Evolutionary conservation across 1,140 invertebrate genomes (phyloP), one percentile per base, ranked within the genome.

Genomic region (Maniola jurtina): DNA sequence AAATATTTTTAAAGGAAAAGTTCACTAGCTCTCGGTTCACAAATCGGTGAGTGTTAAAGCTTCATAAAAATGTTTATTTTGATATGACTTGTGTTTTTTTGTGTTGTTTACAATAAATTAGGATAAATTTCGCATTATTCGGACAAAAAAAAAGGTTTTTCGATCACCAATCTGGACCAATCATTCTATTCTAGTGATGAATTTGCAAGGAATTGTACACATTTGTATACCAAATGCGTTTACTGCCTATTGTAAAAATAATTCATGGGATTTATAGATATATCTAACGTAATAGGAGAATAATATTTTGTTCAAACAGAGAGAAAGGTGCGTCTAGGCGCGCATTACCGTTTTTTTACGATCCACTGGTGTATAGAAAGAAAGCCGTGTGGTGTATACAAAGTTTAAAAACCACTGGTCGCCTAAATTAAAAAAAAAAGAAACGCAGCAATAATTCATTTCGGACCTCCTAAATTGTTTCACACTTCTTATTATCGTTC

Each of bases 11-110:
- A 6, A 45, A 45, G 5, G 13, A 45, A 13, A 11, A 13, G 42
- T 45, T 45, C 42, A 45, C 10, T 11, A 45, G 13, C 42, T 45
- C 42, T 45, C 42, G 13, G 13, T 11, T 45, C 42, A 11, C 42
- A 77, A 83, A 77, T 79, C 72, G 75, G 66, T 75, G 74, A 73
- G 74, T 70, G 71, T 80, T 79, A 72, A 57, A 38, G 73, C 73
- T 83, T 85, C 63, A 75, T 78, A 75, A 78, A 71, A 80, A 72
- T 61, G 54, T 73, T 55, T 87, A 86, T 87, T 86, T 87, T 85
- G 83, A 86, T 85, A 84, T 76, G 71, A 79, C 70, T 76, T 68
- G 68, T 73, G 71, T 84, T 82, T 78, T 73, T 72, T 81, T 80
- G 77, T 66, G 52, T 25, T 25, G 25, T 25, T 25, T 25, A 25